Conservation (phyloP, 2,797 vertebrate species). For the Coranthus polyacanthus region DNA sequence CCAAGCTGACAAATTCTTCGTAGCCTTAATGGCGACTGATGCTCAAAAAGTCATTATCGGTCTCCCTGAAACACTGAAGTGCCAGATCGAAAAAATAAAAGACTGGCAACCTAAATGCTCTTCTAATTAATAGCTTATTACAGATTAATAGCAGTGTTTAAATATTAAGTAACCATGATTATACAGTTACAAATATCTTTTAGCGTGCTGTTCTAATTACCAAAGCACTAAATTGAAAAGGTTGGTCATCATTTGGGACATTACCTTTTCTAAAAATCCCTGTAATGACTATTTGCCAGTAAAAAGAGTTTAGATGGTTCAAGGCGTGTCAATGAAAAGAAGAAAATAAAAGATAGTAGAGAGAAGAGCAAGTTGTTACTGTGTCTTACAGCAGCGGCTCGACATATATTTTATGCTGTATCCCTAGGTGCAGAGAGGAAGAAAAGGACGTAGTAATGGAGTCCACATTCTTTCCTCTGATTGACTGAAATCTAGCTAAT, state of each 20-base stretch:
- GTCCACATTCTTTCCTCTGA: constrained; percentile 4
- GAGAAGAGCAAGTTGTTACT: too few relatives aligned
- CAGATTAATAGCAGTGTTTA: too few relatives aligned
- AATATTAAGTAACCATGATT: too few relatives aligned
- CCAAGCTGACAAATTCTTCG: too few relatives aligned
- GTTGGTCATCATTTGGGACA: not conserved
- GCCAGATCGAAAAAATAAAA: too few relatives aligned
- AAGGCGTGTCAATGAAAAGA: not conserved
- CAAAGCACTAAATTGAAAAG: not conserved
- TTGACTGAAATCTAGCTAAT: constrained; percentile 31
- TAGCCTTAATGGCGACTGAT: too few relatives aligned
- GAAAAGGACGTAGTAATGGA: constrained; percentile 1
- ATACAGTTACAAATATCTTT: too few relatives aligned
- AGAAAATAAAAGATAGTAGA: not conserved
- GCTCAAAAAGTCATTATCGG: too few relatives aligned
- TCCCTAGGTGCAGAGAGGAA: constrained; percentile 8
- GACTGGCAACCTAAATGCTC: too few relatives aligned
- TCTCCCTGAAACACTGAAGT: too few relatives aligned
- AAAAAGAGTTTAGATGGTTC: not conserved
- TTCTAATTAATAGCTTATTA: too few relatives aligned
- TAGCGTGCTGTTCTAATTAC: not conserved
- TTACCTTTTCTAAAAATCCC: not conserved
- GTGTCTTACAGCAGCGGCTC: constrained; percentile 1
- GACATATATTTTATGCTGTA: not conserved
- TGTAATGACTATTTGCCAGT: not conserved